A percentile compares a stretch with the other conserved stretches of the same genome.
Conservation (phyloP, 1,140 invertebrate species). For the Pogonomyrmex barbatus region DNA sequence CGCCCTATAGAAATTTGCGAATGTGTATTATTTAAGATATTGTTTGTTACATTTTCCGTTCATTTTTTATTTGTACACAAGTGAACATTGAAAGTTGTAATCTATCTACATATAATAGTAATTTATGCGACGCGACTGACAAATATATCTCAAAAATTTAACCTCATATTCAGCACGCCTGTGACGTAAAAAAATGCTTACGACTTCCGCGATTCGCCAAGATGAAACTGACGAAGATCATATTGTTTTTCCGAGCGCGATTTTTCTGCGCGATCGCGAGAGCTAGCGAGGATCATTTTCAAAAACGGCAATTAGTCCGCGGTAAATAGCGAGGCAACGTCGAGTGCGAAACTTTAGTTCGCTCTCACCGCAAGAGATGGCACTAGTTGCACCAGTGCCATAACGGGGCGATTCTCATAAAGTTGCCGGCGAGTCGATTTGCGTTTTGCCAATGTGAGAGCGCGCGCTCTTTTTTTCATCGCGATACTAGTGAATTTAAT, state of each 20-base stretch:
- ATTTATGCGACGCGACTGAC: neutral
- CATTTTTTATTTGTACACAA: too few relatives aligned
- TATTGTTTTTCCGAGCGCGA: neutral
- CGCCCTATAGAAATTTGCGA: too few relatives aligned
- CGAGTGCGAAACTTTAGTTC: neutral
- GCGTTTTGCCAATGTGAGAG: neutral
- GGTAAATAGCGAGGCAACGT: conserved; percentile 5
- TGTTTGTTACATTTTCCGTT: too few relatives aligned
- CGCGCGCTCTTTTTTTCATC: neutral
- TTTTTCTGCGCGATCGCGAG: neutral
- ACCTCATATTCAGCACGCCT: neutral
- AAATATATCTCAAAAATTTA: neutral
- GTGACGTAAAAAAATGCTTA: neutral
- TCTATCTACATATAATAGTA: neutral
- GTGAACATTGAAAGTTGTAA: neutral
- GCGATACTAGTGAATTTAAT: neutral
- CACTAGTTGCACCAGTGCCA: neutral
- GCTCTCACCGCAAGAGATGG: neutral
- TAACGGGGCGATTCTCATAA: neutral
- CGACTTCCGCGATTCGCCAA: neutral
- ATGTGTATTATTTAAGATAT: too few relatives aligned
- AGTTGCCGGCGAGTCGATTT: conserved; percentile 14
- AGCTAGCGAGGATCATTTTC: neutral
- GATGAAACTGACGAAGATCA: neutral
- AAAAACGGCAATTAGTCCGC: neutral